Evolutionary conservation across 2,888 invertebrate genomes (phyloP), one percentile per base, ranked within the genome.

Genomic region (Scaeva pyrastri): DNA sequence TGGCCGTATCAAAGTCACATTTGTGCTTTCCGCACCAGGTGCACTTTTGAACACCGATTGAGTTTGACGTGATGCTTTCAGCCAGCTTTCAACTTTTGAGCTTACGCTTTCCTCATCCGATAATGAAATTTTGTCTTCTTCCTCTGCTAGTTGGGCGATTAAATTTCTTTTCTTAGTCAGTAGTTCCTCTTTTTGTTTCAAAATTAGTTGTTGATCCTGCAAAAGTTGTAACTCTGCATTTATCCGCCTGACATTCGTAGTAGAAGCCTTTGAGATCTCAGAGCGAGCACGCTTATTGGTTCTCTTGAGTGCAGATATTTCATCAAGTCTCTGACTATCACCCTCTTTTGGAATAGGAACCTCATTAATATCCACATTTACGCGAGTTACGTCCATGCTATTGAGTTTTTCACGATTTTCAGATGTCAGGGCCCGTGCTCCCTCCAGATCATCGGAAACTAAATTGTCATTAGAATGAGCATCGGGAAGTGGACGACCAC

Each of bases 61-160:
- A 55, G 12, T 55, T 3, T 39, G 21, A 50, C 11, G 11, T 11
- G 50, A 21, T 21, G 19, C 50, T 21, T 21, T 50, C 7, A 50
- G 50, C 56, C 56, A 56, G 11, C 56, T 16, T 56, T 56, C 56
- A 16, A 56, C 56, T 36, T 56, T 11, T 56, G 21, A 12, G 7
- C 2, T 19, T 12, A 16, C 36, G 4, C 21, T 21, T 21, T 21
- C 50, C 19, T 56, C 31, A 3, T 56, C 36, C 1, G 56, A 56
- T 56, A 16, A 31, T 16, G 31, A 56, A 31, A 6, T 16, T 16
- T 31, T 8, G 31, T 36, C 10, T 8, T 36, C 16, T 2, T 36
- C 16, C 7, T 56, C 56, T 36, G 26, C 56, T n/a, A 56, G 12
- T 31, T 56, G 36, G 7, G n/a, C 56, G 11, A 16, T 36, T 14